Percentiles rank a stretch among this genome's conserved stretches.
These are phyloP conservation scores for Variabilichromis moorii DNA, from an alignment of 2,113 vertebrate species.

Conservation along the genomic window DNA sequence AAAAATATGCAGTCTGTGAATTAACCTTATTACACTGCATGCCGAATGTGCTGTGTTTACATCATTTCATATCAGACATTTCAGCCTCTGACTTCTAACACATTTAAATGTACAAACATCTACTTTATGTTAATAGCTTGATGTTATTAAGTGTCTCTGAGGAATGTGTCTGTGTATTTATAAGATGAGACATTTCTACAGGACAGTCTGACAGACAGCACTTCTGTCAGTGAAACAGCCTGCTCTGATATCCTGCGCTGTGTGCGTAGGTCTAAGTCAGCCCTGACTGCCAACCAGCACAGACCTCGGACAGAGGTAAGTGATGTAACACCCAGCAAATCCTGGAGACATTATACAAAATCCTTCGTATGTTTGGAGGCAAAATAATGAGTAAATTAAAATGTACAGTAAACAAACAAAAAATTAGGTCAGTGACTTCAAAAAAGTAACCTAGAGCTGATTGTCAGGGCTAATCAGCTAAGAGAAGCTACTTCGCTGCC, in stretches of 20 bases:
- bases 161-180: background rate
- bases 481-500: background rate
- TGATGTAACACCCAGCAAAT: background rate
- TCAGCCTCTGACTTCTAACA: background rate
- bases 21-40: background rate
- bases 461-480: background rate
- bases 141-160: background rate
- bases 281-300: background rate
- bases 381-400: background rate
- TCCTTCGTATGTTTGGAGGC: background rate
- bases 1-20: background rate
- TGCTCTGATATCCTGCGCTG: background rate
- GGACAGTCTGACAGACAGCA: background rate
- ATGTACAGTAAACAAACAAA: background rate
- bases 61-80: background rate
- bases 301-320: background rate
- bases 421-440: background rate
- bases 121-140: background rate
- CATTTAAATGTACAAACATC: background rate
- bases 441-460: background rate
- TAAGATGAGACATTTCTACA: background rate
- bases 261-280: background rate
- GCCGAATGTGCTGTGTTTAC: background rate
- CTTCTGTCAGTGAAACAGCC: background rate
- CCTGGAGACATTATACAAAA: background rate